phyloP scores from a whole-genome alignment of 2,113 vertebrate genomes.

The Hyaena hyaena region DNA sequence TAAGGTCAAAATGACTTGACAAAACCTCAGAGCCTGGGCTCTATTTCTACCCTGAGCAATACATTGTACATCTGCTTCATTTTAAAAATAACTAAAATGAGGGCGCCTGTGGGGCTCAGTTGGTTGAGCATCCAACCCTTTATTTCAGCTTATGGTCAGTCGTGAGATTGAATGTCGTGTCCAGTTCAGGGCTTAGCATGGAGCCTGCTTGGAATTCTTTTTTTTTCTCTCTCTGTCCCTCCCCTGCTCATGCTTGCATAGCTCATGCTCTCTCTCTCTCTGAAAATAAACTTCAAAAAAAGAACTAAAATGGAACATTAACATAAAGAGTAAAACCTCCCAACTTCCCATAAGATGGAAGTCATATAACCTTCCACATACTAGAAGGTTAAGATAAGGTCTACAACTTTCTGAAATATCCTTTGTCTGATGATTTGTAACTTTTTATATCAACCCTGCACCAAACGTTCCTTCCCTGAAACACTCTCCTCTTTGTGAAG shows the following conservation, averaged over 20 bases:
- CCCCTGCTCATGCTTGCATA: too few species aligned
- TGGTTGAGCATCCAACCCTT: too few species aligned
- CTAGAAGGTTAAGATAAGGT: neutral
- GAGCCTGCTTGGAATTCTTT: too few species aligned
- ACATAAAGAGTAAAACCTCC: neutral
- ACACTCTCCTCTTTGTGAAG: neutral
- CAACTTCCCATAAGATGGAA: neutral
- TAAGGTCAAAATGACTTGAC: neutral
- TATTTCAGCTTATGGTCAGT: too few species aligned
- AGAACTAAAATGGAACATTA: neutral
- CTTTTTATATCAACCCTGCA: neutral
- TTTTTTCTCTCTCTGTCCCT: too few species aligned
- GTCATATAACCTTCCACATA: neutral
- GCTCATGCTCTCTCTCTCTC: too few species aligned
- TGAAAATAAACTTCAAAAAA: neutral
- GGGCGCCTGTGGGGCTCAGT: too few species aligned
- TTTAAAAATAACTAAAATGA: neutral
- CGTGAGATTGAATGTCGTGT: too few species aligned
- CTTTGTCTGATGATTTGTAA: neutral
- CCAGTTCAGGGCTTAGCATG: too few species aligned
- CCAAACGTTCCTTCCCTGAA: neutral
- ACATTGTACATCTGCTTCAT: neutral
- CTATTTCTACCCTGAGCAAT: neutral
- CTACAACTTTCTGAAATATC: neutral
- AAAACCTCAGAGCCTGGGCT: neutral